These are phyloP conservation scores for Chelonus formosanus DNA, from an alignment of 2,888 invertebrate species.

Conservation along the genomic window DNA sequence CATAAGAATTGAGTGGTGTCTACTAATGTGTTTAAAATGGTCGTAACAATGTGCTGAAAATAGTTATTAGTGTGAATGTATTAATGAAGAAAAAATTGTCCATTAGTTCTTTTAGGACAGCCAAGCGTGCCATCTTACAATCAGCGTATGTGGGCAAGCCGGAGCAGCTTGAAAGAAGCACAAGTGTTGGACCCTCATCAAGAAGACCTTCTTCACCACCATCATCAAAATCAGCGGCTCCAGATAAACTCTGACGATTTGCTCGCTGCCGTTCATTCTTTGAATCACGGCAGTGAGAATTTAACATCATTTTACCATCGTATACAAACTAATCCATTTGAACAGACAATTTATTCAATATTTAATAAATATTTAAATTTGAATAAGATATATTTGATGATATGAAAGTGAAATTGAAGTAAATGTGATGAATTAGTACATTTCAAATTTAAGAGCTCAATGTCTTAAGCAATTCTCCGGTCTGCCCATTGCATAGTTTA, in stretches of 20 bases:
- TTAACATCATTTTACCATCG: too few species aligned
- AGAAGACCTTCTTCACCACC: slow-evolving; percentile 42
- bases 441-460: slow-evolving; percentile 2
- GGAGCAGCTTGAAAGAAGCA: slow-evolving; percentile 57
- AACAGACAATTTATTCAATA: too few species aligned
- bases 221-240: slow-evolving; percentile 47
- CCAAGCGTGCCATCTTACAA: slow-evolving; percentile 66
- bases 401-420: too few species aligned
- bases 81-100: slow-evolving; percentile 18
- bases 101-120: slow-evolving; percentile 62
- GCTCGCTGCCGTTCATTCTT: slow-evolving; percentile 63
- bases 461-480: slow-evolving; percentile 1
- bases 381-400: too few species aligned
- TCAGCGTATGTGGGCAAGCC: slow-evolving; percentile 54
- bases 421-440: background rate
- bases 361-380: too few species aligned
- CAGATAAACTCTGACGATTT: slow-evolving; percentile 62
- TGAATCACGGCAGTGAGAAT: slow-evolving; percentile 54
- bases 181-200: slow-evolving; percentile 57
- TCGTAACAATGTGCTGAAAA: too few species aligned
- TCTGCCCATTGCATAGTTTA: slow-evolving; percentile 22
- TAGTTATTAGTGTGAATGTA: background rate
- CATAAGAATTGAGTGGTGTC: too few species aligned
- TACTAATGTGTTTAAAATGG: too few species aligned
- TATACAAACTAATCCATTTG: too few species aligned